phyloP scores from a whole-genome alignment of 2,888 invertebrate species.

The Phytoseiulus persimilis region DNA sequence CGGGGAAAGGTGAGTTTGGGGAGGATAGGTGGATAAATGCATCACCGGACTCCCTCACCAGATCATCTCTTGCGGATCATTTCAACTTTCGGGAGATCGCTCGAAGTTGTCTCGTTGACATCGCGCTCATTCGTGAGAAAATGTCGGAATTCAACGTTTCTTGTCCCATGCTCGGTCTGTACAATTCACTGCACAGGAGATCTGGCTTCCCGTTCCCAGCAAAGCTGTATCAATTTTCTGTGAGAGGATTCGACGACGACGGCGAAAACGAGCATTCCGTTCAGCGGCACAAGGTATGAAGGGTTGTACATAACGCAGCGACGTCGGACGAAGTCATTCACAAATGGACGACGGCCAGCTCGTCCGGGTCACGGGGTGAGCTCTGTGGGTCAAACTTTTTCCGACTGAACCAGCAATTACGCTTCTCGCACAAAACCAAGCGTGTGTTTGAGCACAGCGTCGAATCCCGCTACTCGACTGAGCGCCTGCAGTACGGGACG shows the following conservation, averaged over 20 bases:
- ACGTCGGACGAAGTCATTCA: background rate
- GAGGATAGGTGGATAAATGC: too few species aligned
- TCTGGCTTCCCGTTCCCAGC: too few species aligned
- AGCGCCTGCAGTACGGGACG: background rate
- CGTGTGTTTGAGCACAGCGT: background rate
- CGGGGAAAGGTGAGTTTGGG: too few species aligned
- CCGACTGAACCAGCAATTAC: background rate
- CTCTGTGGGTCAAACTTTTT: background rate
- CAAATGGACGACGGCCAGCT: background rate
- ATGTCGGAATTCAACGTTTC: too few species aligned
- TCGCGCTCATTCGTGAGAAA: too few species aligned
- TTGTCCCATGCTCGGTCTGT: background rate
- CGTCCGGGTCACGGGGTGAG: conserved; percentile 5
- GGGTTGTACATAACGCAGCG: background rate
- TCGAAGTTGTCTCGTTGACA: too few species aligned
- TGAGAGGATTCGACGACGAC: background rate
- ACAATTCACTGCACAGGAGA: background rate
- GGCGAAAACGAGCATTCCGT: background rate
- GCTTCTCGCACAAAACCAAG: background rate
- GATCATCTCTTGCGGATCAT: too few species aligned
- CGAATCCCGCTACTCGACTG: background rate
- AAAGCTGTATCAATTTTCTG: background rate
- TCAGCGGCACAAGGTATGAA: background rate
- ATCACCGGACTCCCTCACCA: too few species aligned
- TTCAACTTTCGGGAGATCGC: too few species aligned